These are phyloP conservation scores for Apoda limacodes DNA, from an alignment of 2,888 invertebrate genomes.

Conservation along the genomic window DNA sequence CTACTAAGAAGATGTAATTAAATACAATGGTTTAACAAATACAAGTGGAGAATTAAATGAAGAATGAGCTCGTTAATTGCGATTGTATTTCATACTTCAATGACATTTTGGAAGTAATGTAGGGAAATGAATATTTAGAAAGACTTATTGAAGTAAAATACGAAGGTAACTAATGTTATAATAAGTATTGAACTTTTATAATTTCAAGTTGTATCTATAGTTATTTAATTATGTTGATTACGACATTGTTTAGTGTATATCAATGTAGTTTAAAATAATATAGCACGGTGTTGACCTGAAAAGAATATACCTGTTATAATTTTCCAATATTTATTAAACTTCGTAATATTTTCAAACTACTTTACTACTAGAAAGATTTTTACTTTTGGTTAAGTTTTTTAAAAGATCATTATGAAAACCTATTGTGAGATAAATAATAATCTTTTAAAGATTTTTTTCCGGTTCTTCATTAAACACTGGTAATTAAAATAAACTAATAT, in stretches of 20 bases:
- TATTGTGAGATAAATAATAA: too few relatives aligned
- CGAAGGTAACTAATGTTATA: conserved; percentile 64
- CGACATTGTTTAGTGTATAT: conserved; percentile 15
- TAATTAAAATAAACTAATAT: too few relatives aligned
- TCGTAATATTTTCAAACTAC: conserved; percentile 16
- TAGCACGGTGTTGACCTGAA: too few relatives aligned
- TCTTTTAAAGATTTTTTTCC: too few relatives aligned
- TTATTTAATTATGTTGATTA: conserved; percentile 23
- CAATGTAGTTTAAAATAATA: conserved; percentile 19
- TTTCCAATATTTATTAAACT: too few relatives aligned
- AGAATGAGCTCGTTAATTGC: conserved; percentile 62
- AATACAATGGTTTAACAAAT: conserved; percentile 67
- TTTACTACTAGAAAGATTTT: too few relatives aligned
- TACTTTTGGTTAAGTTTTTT: too few relatives aligned
- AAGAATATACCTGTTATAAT: too few relatives aligned
- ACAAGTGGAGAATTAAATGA: conserved; percentile 61
- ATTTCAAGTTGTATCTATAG: conserved; percentile 38
- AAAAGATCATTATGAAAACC: too few relatives aligned
- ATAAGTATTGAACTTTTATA: conserved; percentile 56
- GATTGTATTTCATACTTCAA: conserved; percentile 67
- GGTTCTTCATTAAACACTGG: too few relatives aligned
- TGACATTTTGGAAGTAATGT: conserved; percentile 64
- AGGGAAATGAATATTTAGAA: conserved; percentile 69
- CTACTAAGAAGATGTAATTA: conserved; percentile 71
- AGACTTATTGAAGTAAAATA: conserved; percentile 69